Base-by-base conservation (phyloP, 2,113 vertebrate species). In the Periophthalmus modestus region DNA sequence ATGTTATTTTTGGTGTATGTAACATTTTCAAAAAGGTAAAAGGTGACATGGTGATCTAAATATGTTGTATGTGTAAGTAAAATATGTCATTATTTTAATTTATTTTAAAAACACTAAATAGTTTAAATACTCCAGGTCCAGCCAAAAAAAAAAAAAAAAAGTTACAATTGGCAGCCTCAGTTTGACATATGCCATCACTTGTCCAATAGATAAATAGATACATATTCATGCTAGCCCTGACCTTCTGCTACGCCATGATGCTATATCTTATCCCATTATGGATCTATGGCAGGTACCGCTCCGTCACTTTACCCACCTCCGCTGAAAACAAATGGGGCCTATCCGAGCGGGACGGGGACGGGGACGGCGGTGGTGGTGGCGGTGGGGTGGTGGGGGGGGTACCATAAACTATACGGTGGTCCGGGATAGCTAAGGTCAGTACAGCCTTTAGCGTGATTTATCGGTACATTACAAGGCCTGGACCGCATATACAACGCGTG, bases 381-480 rank as follows among this genome's bases (percentile, higher is more conserved):
- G 28, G 28, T 28, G 28, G 63, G 34, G 50, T 18, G 11, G 59
- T 48, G 59, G 68, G 71, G 68, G 71, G 57, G 61, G 70, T 28
- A 73, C 55, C 46, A 79, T 89, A 87, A 84, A 87, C 52, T 63
- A 43, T 43, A 80, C 69, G 62, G 81, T 21, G 62, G 62, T 43
- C 33, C 18, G 19, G 34, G 70, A 75, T 68, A 66, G 75, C 77
- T 82, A 74, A 89, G 84, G 84, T 89, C 89, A 86, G 68, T 74
- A 28, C 18, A 19, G 75, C 83, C 75, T 66, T 85, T 79, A 52
- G 61, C 81, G 66, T 85, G 89, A 92, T 89, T 89, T 86, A 92
- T 85, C 70, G 82, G 52, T 77, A 79, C 82, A 85, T 87, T 88
- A 82, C 81, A 79, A 73, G 71, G 70, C 77, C 65, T 69, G 69